Conservation (phyloP, 2,888 invertebrate species). For the Xylota sylvarum region DNA sequence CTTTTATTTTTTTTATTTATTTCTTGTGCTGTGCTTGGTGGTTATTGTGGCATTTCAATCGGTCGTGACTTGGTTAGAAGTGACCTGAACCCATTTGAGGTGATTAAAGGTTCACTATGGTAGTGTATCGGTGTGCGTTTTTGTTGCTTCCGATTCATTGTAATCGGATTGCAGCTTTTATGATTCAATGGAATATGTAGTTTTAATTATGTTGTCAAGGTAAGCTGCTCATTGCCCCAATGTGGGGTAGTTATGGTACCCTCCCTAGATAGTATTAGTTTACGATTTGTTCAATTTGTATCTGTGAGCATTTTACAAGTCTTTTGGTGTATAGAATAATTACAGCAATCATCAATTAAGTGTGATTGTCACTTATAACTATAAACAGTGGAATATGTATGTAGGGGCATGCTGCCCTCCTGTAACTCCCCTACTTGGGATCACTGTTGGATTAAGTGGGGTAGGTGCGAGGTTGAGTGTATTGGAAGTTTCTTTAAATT, state of each 20-base stretch:
- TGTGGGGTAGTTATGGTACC: neutral
- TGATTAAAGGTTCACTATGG: conserved; percentile 21
- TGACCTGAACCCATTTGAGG: conserved; percentile 54
- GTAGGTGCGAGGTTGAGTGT: no score
- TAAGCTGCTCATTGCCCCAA: neutral
- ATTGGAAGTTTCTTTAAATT: no score
- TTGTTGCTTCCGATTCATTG: conserved; percentile 3
- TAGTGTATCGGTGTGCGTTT: neutral
- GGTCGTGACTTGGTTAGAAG: conserved; percentile 49
- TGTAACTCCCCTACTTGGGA: no score
- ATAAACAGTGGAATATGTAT: no score
- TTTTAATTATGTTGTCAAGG: conserved; percentile 4
- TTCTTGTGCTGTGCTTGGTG: neutral
- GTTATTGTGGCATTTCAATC: conserved; percentile 19
- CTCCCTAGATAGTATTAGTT: no score
- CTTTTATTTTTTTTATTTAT: conserved; percentile 8
- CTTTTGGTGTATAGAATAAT: no score
- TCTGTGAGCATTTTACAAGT: neutral
- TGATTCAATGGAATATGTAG: conserved; percentile 30
- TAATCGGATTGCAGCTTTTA: conserved; percentile 54
- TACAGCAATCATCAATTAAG: no score
- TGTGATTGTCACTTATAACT: no score
- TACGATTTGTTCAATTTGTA: no score
- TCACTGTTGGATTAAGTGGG: no score
- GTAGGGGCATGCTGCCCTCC: no score